phyloP scores from a whole-genome alignment of 2,888 invertebrate species.

The Xestia sexstrigata region DNA sequence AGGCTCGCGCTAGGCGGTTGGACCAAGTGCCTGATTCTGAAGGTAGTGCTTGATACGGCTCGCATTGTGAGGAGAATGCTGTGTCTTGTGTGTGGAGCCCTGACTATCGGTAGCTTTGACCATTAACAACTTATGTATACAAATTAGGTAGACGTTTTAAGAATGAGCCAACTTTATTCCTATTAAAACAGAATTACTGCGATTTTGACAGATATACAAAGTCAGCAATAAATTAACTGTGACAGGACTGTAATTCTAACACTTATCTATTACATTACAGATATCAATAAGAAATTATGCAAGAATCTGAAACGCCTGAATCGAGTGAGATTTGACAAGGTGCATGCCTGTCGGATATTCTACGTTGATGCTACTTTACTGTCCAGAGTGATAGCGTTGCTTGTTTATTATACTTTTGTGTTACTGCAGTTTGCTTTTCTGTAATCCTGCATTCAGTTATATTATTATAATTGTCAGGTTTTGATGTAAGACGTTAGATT shows the following conservation, averaged over 20 bases:
- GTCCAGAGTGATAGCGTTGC: not conserved
- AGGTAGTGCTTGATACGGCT: too few relatives aligned
- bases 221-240: not conserved
- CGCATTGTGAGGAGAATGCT: too few relatives aligned
- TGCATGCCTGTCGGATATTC: not conserved
- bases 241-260: too few relatives aligned
- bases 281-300: too few relatives aligned
- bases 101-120: too few relatives aligned
- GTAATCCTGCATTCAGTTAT: not conserved
- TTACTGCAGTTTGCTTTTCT: not conserved
- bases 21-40: too few relatives aligned
- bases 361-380: not conserved
- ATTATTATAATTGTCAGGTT: not conserved
- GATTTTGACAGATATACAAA: not conserved
- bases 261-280: too few relatives aligned
- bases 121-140: too few relatives aligned
- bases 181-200: not conserved
- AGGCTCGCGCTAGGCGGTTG: too few relatives aligned
- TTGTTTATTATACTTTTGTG: not conserved
- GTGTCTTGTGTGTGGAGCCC: too few relatives aligned
- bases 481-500: not conserved
- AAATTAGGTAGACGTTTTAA: not conserved
- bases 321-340: too few relatives aligned
- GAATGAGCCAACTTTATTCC: not conserved
- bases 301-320: too few relatives aligned